phyloP scores from a whole-genome alignment of 2,888 invertebrate genomes.

The Tetragnatha montana region DNA sequence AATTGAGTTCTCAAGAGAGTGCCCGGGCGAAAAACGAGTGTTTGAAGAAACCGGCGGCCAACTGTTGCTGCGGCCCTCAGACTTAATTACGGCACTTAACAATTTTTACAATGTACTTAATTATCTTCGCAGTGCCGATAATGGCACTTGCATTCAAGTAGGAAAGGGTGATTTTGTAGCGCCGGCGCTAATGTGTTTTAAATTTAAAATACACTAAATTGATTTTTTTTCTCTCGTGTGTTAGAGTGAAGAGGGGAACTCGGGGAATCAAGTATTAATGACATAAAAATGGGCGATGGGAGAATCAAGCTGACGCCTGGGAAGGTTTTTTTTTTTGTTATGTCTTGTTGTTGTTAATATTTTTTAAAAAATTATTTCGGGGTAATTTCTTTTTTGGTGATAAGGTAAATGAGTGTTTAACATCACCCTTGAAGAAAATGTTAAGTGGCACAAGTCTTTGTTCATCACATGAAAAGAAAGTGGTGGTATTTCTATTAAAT shows the following conservation, averaged over 20 bases:
- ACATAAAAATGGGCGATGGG: not conserved
- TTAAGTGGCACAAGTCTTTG: not conserved
- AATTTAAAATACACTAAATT: constrained; percentile 36
- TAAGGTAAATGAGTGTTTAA: too few species aligned
- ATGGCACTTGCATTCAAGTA: constrained; percentile 51
- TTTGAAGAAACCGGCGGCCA: constrained; percentile 34
- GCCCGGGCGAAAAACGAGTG: not conserved
- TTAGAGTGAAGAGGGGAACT: not conserved
- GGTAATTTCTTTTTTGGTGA: not conserved
- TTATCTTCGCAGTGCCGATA: constrained; percentile 55
- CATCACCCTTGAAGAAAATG: not conserved
- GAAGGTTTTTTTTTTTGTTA: not conserved
- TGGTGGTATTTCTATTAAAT: not conserved
- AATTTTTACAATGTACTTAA: constrained; percentile 51
- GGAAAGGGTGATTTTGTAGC: constrained; percentile 10
- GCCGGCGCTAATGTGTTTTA: constrained; percentile 1
- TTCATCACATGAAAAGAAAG: not conserved
- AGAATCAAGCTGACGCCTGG: not conserved
- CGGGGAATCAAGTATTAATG: not conserved
- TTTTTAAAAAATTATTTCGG: not conserved
- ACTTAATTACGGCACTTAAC: constrained; percentile 55
- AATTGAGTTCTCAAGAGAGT: constrained; percentile 17
- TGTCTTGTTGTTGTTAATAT: not conserved
- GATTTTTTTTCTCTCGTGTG: not conserved
- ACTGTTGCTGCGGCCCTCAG: constrained; percentile 38